Evolutionary conservation across 2,888 invertebrate genomes (phyloP).

Genomic region (Archaeoteleia sp.): DNA sequence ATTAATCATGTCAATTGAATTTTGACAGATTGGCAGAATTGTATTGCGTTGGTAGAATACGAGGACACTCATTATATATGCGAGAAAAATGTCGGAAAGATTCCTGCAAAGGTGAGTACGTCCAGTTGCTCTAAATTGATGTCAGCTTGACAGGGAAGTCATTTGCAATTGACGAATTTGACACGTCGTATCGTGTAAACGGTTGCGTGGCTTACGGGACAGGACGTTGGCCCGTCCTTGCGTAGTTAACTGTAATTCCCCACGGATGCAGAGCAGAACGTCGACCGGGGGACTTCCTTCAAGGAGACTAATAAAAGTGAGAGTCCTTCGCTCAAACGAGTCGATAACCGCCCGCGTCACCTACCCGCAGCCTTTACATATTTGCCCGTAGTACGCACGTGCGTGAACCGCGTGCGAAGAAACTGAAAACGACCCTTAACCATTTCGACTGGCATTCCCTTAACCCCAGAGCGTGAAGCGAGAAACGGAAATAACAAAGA

Average conservation of each 20-base stretch:
- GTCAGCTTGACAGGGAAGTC: no score
- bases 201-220: slow-evolving; percentile 52
- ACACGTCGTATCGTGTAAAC: slow-evolving; percentile 28
- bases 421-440: slow-evolving; percentile 48
- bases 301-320: slow-evolving; percentile 71
- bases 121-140: no score
- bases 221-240: slow-evolving; percentile 68
- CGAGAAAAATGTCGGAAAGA: no score
- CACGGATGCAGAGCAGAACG: slow-evolving; percentile 65
- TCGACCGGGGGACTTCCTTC: slow-evolving; percentile 65
- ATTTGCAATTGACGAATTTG: no score
- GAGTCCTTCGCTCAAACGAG: slow-evolving; percentile 64
- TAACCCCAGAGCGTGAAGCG: slow-evolving; percentile 1
- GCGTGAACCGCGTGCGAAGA: slow-evolving; percentile 37
- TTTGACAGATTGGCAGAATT: no score
- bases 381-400: slow-evolving; percentile 52
- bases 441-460: slow-evolving; percentile 24
- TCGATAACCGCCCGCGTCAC: slow-evolving; percentile 55
- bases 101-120: no score
- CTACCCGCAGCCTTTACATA: slow-evolving; percentile 48
- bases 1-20: no score
- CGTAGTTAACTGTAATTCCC: slow-evolving; percentile 66
- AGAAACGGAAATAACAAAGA: no score
- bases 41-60: no score
- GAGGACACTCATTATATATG: no score